Evolutionary conservation across 2,888 invertebrate genomes (phyloP).

Genomic region (Hipparchia semele): DNA sequence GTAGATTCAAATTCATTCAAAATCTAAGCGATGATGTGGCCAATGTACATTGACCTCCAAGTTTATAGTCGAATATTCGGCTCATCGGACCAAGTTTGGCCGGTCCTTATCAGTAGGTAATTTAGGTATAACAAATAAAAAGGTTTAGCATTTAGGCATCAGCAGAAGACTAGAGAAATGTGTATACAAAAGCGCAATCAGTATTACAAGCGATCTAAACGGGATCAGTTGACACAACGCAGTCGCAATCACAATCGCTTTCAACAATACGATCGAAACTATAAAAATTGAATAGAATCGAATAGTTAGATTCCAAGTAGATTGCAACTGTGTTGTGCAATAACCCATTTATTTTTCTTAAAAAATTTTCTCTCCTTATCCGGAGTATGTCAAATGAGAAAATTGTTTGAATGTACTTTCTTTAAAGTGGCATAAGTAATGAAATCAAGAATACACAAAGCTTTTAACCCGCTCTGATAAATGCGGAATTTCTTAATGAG

Average conservation of each 20-base stretch:
- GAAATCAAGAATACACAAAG: neutral
- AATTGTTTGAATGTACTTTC: conserved; percentile 26
- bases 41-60: too few species aligned
- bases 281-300: neutral
- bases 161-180: conserved; percentile 41
- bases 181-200: conserved; percentile 38
- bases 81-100: too few species aligned
- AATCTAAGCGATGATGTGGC: too few species aligned
- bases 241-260: conserved; percentile 13
- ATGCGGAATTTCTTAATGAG: too few species aligned
- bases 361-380: conserved; percentile 21
- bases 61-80: too few species aligned
- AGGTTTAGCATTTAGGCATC: conserved; percentile 23
- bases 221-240: conserved; percentile 4
- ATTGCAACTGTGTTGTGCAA: neutral
- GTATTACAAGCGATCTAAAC: conserved; percentile 24
- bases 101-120: neutral
- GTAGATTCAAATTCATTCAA: too few species aligned
- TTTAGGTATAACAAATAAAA: neutral
- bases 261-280: neutral
- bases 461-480: neutral
- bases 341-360: neutral
- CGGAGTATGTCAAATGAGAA: conserved; percentile 29
- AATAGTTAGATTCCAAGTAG: neutral
- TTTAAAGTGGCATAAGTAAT: neutral